Evolutionary conservation across 2,113 vertebrate species (phyloP), one percentile per base, ranked within the genome.

Genomic region (Okapia johnstoni): DNA sequence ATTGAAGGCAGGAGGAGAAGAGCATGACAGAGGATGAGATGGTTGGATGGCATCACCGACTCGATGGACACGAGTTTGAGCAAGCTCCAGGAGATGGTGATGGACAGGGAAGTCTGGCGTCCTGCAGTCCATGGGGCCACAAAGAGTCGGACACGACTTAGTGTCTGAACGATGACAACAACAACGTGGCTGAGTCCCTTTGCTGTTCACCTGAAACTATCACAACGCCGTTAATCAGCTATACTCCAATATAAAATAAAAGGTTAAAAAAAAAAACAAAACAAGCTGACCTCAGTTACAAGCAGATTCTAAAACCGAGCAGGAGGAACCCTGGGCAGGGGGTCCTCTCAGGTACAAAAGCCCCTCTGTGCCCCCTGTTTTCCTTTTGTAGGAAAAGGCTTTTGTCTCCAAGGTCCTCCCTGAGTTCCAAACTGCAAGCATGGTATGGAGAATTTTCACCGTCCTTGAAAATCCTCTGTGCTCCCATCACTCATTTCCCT

Each of bases 401-500:
- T 25, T 26, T 1, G 0, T 55, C 10, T 36, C 21, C 52, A 10
- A 83, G 50, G n/a, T 52, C 33, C 2, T 36, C n/a, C 21, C 21
- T 55, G 80, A 40, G 21, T 83, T 36, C 52, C 52, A 83, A 26
- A n/a, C 7, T 15, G 19, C 52, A n/a, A 15, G 33, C 12, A 3
- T 30, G 12, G 12, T 7, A 5, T 13, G 46, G 33, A 58, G 12
- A 0, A 16, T 15, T 76, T 50, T 93, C 43, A 28, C 36, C 8
- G 9, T 25, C 15, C 90, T n/a, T 36, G 33, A 57, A 55, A 52
- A 26, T 25, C n/a, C 33, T 46, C 36, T 23, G 12, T 26, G 73
- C 40, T 61, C 33, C 0, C 0, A 10, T 3, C 9, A 21, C 17
- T 55, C 73, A 33, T 14, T 11, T 33, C n/a, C 7, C 10, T 30